These are phyloP conservation scores for Caenorhabditis tropicalis DNA, from an alignment of 1,140 invertebrate genomes.

Conservation along the genomic window DNA sequence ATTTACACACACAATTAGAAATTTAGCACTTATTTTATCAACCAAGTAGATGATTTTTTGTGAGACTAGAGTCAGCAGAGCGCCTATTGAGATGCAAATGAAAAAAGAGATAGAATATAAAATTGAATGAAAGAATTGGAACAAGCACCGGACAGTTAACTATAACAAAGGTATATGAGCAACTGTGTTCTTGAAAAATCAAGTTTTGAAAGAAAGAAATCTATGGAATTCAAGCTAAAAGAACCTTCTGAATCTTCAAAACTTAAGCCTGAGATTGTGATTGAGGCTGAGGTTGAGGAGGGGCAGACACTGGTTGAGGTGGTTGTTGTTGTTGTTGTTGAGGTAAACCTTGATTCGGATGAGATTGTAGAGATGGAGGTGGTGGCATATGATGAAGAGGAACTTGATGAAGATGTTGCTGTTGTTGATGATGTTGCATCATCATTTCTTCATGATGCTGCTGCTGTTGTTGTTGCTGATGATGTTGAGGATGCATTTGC, in stretches of 20 bases:
- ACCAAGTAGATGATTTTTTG: neutral
- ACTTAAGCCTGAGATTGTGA: constrained; percentile 1
- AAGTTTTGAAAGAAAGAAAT: too few relatives aligned
- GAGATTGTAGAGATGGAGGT: neutral
- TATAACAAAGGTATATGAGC: neutral
- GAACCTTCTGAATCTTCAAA: neutral
- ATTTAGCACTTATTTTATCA: neutral
- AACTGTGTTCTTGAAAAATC: too few relatives aligned
- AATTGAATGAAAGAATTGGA: neutral
- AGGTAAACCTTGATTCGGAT: neutral
- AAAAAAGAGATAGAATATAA: neutral
- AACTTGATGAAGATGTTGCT: constrained; percentile 33
- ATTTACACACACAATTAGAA: neutral
- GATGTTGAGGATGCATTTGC: constrained; percentile 45
- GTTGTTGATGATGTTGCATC: neutral
- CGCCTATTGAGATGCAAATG: neutral
- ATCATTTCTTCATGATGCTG: constrained; percentile 11
- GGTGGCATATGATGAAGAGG: constrained; percentile 20
- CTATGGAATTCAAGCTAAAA: too few relatives aligned
- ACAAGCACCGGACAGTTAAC: neutral
- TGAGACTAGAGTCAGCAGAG: constrained; percentile 11
- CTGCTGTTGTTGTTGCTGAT: constrained; percentile 5
- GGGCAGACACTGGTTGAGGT: neutral
- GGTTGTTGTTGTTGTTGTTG: neutral
- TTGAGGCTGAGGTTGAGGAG: neutral